Evolutionary conservation across 64 coral and sea anemone genomes (phyloP), one percentile per base, ranked within the genome.

Genomic region (Orbicella faveolata): DNA sequence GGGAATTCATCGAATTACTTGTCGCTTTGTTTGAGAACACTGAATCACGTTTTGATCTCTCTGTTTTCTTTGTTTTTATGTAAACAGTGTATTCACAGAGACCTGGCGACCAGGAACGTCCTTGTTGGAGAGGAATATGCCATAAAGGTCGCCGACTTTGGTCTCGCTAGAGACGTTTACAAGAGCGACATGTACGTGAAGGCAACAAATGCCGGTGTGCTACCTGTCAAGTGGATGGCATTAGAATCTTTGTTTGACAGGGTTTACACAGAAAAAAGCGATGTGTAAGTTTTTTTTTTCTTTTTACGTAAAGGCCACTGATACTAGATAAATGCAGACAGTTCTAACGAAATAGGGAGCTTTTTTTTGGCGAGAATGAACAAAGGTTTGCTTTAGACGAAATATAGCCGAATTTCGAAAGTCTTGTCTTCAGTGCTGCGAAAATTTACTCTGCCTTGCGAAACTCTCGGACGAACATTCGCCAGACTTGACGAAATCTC

Each of bases 181-280:
- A 87, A 92, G 64, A 90, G 84, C 33, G 90, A 93, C 48, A 52
- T 89, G 59, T 96, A 96, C 21, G 94, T 96, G 0, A 96, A 93
- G 61, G 66, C 80, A 12, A 93, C 87, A 19, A 85, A 16, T 59
- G 55, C 36, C 10, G 94, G 94, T 35, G 37, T 96, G 4, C 57
- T 96, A 36, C 94, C 94, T 36, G 75, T 96, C 14, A 96, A 96
- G 54, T 96, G 94, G 94, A 96, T 96, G 94, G 90, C 94, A 14
- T 15, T 96, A 57, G 94, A 96, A 63, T 92, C 90, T n/a, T 87
- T 96, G 61, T 96, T 92, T 80, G 74, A 80, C 64, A 79, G 75
- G 2, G 80, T 89, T 17, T 96, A 96, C 68, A 89, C 94, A 12
- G 74, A 89, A 61, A 96, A 92, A 68, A 96, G 90, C n/a, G 90